Percentiles rank a stretch among this genome's conserved stretches.
phyloP scores from a whole-genome alignment of 2,888 invertebrate species.

The Platypus cylindrus region DNA sequence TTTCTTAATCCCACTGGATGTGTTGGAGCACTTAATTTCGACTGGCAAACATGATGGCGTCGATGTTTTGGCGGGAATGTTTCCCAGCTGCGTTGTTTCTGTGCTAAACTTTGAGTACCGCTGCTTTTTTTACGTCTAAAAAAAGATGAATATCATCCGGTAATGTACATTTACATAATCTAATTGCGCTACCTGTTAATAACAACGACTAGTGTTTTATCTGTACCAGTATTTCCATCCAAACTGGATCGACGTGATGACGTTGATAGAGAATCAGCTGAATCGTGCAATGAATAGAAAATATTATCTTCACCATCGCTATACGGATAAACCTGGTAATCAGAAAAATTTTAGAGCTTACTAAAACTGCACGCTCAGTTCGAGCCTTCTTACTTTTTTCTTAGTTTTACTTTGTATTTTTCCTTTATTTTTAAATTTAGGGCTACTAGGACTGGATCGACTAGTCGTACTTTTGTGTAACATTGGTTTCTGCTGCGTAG shows the following conservation, averaged over 20 bases:
- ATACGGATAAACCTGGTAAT: slow-evolving; percentile 39
- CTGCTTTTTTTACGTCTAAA: slow-evolving; percentile 14
- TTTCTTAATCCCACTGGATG: slow-evolving; percentile 37
- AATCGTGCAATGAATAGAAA: slow-evolving; percentile 38
- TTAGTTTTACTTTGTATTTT: slow-evolving; percentile 23
- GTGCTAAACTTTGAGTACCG: slow-evolving; percentile 32
- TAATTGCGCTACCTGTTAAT: slow-evolving; percentile 36
- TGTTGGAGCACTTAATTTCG: slow-evolving; percentile 18
- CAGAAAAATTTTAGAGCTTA: background rate
- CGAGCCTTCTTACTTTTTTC: slow-evolving; percentile 23
- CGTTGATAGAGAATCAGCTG: slow-evolving; percentile 44
- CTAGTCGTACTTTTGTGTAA: slow-evolving; percentile 34
- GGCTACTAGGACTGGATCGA: slow-evolving; percentile 33
- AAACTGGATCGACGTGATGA: slow-evolving; percentile 44
- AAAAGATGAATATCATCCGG: background rate
- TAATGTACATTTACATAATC: background rate
- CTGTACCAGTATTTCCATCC: slow-evolving; percentile 27
- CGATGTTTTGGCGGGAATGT: slow-evolving; percentile 44
- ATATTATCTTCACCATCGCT: slow-evolving; percentile 45
- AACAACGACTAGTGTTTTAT: slow-evolving; percentile 41
- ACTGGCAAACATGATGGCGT: slow-evolving; percentile 31
- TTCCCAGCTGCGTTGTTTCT: slow-evolving; percentile 51
- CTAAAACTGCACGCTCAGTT: background rate
- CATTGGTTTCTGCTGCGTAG: slow-evolving; percentile 39
- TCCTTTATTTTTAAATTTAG: slow-evolving; percentile 31